Conservation (phyloP, 2,113 vertebrate species). For the Ictalurus punctatus region DNA sequence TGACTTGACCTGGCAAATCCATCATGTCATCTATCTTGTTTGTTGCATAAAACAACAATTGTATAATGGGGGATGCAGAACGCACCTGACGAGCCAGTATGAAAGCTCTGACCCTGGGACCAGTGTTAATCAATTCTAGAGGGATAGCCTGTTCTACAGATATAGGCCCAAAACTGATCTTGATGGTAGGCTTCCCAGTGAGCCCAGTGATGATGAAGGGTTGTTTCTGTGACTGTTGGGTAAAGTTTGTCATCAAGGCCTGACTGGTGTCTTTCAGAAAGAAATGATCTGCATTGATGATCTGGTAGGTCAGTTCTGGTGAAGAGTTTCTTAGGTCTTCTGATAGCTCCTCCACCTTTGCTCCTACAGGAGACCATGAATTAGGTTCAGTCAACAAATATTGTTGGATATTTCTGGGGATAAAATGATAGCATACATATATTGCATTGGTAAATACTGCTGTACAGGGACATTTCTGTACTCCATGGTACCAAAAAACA, state of each 20-base stretch:
- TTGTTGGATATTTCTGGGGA: background rate
- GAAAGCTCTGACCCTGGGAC: conserved; percentile 77
- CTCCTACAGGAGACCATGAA: conserved; percentile 57
- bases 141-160: conserved; percentile 75
- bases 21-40: conserved; percentile 64
- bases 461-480: background rate
- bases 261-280: conserved; percentile 81
- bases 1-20: conserved; percentile 42
- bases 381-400: background rate
- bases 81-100: conserved; percentile 78
- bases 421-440: background rate
- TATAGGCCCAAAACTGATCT: conserved; percentile 83
- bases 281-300: conserved; percentile 80
- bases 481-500: background rate
- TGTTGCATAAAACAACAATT: conserved; percentile 83
- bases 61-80: conserved; percentile 76
- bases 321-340: conserved; percentile 74
- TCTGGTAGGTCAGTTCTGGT: conserved; percentile 77
- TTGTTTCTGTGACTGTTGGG: conserved; percentile 77
- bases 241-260: conserved; percentile 79
- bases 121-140: conserved; percentile 75
- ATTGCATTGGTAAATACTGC: background rate
- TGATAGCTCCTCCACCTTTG: conserved; percentile 73
- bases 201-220: conserved; percentile 82
- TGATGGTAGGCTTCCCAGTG: conserved; percentile 73